These are phyloP conservation scores for Lepidostoma basale DNA, from an alignment of 1,140 invertebrate species.

Conservation along the genomic window DNA sequence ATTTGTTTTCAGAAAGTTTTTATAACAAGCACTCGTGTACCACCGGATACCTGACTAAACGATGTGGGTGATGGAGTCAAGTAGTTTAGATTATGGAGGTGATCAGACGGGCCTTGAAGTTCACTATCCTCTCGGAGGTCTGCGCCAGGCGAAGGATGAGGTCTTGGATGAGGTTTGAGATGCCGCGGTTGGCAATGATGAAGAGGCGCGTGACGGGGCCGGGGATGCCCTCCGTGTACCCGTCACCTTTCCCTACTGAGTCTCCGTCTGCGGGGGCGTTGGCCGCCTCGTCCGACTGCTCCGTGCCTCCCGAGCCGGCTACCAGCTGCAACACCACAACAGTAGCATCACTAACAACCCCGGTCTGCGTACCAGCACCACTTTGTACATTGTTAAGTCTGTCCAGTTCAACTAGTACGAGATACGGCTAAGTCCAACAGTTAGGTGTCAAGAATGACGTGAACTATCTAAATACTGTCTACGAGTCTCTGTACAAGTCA, in stretches of 20 bases:
- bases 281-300: conserved; percentile 64
- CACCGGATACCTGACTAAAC: conserved; percentile 13
- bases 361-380: too few species aligned
- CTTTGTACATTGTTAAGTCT: conserved; percentile 11
- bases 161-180: conserved; percentile 83
- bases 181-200: conserved; percentile 81
- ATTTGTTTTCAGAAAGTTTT: conserved; percentile 7
- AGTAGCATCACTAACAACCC: too few species aligned
- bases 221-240: conserved; percentile 77
- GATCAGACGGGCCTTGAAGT: conserved; percentile 88
- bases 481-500: not conserved
- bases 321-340: conserved; percentile 67
- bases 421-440: conserved; percentile 7
- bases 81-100: conserved; percentile 79
- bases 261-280: conserved; percentile 61
- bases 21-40: not conserved
- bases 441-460: conserved; percentile 2
- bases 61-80: not conserved
- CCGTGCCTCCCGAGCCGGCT: conserved; percentile 68
- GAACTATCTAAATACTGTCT: conserved; percentile 5
- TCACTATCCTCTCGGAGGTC: conserved; percentile 85
- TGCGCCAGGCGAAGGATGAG: conserved; percentile 84
- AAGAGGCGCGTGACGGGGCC: conserved; percentile 83
- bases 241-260: conserved; percentile 62
- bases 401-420: conserved; percentile 17